Conservation (phyloP, 1,140 invertebrate genomes). For the Caenorhabditis tropicalis region DNA sequence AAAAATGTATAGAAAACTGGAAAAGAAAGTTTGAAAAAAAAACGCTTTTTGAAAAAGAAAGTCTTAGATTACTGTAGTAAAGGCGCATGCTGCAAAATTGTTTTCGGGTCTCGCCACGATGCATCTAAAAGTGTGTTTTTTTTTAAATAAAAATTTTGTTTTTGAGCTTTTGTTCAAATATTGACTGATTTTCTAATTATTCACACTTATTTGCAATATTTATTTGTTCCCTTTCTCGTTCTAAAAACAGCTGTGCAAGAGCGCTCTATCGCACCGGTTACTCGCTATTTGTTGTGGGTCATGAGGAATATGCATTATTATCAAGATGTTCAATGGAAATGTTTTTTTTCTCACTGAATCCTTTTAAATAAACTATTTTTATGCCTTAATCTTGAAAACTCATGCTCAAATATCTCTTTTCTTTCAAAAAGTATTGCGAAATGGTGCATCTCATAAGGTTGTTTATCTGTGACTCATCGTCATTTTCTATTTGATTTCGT, state of each 20-base stretch:
- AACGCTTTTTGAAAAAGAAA: neutral
- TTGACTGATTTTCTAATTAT: no score
- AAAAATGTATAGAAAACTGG: neutral
- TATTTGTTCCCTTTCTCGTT: neutral
- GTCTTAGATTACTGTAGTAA: neutral
- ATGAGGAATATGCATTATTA: neutral
- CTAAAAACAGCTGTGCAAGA: neutral
- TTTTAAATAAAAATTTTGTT: no score
- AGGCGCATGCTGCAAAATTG: neutral
- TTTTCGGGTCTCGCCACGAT: neutral
- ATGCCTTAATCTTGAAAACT: neutral
- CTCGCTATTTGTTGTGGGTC: neutral
- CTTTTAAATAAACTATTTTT: neutral
- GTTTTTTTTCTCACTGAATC: neutral
- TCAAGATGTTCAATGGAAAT: neutral
- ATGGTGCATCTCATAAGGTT: neutral
- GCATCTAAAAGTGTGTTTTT: no score
- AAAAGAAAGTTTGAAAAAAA: neutral
- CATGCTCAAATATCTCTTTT: neutral
- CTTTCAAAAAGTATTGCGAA: neutral
- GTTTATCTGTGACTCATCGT: slow-evolving; percentile 22
- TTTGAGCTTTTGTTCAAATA: no score
- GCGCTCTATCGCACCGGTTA: neutral
- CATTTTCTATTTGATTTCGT: slow-evolving; percentile 1
- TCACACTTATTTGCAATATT: neutral